Conservation (phyloP, 2,888 invertebrate genomes). For the Cylindroiulus punctatus region DNA sequence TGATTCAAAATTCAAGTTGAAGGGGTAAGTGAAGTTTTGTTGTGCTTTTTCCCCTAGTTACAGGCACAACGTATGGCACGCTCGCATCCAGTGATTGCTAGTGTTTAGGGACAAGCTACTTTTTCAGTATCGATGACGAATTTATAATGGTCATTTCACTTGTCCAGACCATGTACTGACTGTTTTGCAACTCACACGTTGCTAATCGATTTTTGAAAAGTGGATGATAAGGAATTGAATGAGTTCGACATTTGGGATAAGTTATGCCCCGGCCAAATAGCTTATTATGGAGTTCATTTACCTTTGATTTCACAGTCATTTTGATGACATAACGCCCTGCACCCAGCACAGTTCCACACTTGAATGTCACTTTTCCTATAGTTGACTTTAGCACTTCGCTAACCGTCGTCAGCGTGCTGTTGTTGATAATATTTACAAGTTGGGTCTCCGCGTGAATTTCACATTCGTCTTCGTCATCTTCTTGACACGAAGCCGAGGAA, state of each 20-base stretch:
- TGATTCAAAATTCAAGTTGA: too few relatives aligned
- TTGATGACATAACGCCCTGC: slow-evolving; percentile 45
- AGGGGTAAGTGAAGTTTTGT: too few relatives aligned
- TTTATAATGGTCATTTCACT: too few relatives aligned
- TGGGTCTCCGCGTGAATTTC: not conserved
- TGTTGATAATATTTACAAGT: slow-evolving; percentile 17
- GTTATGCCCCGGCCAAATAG: not conserved
- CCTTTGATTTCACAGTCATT: slow-evolving; percentile 46
- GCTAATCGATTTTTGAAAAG: too few relatives aligned
- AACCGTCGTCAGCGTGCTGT: not conserved
- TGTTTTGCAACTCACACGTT: too few relatives aligned
- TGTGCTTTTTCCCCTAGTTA: not conserved
- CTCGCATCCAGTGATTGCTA: not conserved
- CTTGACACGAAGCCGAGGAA: not conserved
- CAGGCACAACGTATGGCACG: not conserved
- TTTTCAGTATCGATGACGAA: too few relatives aligned
- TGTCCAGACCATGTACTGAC: too few relatives aligned
- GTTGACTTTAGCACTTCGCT: not conserved
- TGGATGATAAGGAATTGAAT: too few relatives aligned
- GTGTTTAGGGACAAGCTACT: not conserved
- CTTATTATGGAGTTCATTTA: not conserved
- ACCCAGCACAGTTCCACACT: slow-evolving; percentile 52
- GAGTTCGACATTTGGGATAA: too few relatives aligned
- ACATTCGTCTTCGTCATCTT: not conserved
- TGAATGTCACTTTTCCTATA: slow-evolving; percentile 52